Base-by-base conservation (phyloP, 2,888 invertebrate species). In the Drosophila fungiperda region DNA sequence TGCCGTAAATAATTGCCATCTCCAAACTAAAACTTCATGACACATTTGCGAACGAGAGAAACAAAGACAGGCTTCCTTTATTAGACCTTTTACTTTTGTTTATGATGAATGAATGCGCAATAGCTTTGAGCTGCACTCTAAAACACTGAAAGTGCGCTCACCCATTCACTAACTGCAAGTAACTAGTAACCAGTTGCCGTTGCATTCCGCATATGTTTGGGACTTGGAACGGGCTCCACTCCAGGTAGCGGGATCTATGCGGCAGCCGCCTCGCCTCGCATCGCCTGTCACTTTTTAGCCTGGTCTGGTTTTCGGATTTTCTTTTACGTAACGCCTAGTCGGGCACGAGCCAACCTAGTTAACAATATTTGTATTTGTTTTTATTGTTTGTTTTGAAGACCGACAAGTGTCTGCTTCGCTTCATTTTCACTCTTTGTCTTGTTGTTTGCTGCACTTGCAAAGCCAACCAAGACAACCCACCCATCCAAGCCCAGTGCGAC, bases 331-430 rank as follows among this genome's bases (percentile, higher is more conserved):
- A 85, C 71, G 68, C 48, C 64, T 71, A 77, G 77, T 55, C 59
- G 68, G 73, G 77, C 83, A 86, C 83, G 78, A 78, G 64, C 76
- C 87, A 87, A 88, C 83, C 81, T 81, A 83, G 79, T 80, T 85
- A 64, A 29, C 26, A 63, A 53, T 54, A 65, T 65, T 48, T 61
- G 23, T 45, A 15, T 45, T 45, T 45, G 45, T 26, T 15, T 45
- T 45, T 49, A 45, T 72, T 59, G 50, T 58, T 50, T 48, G 42
- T 60, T 67, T 80, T 65, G 50, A 59, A 59, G 52, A 62, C 62
- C 49, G 42, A 60, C 54, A 68, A 75, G 68, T 63, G 63, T 26
- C 23, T 55, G 49, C 63, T 64, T 76, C 64, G 48, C 60, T 67
- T 76, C 64, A 79, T 80, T 82, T 82, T 80, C 82, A 82, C 82